Evolutionary conservation across 2,113 vertebrate genomes (phyloP).

Genomic region (Notarius quadriscutis): DNA sequence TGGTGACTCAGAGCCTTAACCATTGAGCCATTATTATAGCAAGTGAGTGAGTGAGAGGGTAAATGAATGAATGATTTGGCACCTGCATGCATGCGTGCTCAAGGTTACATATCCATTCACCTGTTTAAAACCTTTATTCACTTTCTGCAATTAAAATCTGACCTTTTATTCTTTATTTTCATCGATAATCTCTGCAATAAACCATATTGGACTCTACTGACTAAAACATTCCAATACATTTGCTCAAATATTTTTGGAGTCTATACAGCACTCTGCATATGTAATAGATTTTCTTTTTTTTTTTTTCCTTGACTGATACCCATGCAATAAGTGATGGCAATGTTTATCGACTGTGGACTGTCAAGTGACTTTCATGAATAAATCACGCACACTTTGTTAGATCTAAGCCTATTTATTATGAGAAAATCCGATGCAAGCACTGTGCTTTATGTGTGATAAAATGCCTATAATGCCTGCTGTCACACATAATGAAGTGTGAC

Average conservation of each 20-base stretch:
- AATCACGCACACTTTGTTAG: constrained; percentile 5
- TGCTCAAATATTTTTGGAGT: constrained; percentile 23
- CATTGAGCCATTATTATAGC: too few species aligned
- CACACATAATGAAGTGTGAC: neutral
- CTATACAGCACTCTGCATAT: constrained; percentile 15
- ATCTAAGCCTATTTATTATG: constrained; percentile 5
- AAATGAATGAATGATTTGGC: too few species aligned
- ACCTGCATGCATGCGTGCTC: neutral
- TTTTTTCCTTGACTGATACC: constrained; percentile 30
- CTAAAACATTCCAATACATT: constrained; percentile 11
- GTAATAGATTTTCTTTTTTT: neutral
- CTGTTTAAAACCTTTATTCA: neutral
- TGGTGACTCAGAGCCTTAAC: too few species aligned
- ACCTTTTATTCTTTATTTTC: neutral
- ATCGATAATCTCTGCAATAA: neutral
- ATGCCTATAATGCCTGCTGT: neutral
- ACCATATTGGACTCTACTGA: neutral
- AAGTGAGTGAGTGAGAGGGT: neutral
- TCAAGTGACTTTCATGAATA: constrained; percentile 11
- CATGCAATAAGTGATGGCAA: neutral
- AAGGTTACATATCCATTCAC: neutral
- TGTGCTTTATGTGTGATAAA: neutral
- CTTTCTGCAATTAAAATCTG: neutral
- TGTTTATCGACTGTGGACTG: neutral
- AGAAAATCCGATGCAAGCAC: neutral